Base-by-base conservation (phyloP, 2,888 invertebrate species). In the Odontomyia ornata region DNA sequence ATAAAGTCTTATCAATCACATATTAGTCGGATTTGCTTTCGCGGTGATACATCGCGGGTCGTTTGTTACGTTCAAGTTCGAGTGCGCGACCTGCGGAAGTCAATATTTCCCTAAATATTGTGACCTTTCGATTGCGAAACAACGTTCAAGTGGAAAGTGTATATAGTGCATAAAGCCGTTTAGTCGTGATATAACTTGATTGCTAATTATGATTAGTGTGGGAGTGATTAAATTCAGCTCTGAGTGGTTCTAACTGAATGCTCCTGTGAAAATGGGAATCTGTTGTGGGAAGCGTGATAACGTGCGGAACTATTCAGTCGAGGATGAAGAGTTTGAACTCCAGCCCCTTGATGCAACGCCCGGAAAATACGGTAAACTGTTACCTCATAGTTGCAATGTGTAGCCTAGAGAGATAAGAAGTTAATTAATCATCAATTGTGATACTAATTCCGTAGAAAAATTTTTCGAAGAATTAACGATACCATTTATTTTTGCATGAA, bases 291-390 rank as follows among this genome's bases (percentile, higher is more conserved):
- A 43, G 2, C 30, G 47, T 15, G 30, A 47, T 25, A 36, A 27
- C 3, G 18, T 18, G 23, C 23, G 30, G 11, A 18, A n/a, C 13
- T 4, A 46, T 13, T 18, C 15, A n/a, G 47, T 23, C 47, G 65
- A 65, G 5, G 69, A 47, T 21, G 69, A 69, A 23, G 46, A 21
- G n/a, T 69, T 47, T 47, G 69, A 69, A 23, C 47, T 69, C 47
- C 69, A 69, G 30, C 69, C 69, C 23, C 47, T 69, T 13, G 69
- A 69, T 69, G 47, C 46, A 11, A 69, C 46, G 13, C 69, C 69
- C 11, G 69, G 69, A 27, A 47, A 69, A 69, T 69, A 69, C n/a
- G 69, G 69, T 69, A 64, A 64, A 30, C 52, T 18, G 15, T 4
- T 4, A 52, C 52, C 15, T 4, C 52, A 52, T 13, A 4, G 13